Percentiles rank a stretch among this genome's conserved stretches.
These are phyloP conservation scores for Gallirallus australis DNA, from an alignment of 2,797 vertebrate species.

Conservation along the genomic window DNA sequence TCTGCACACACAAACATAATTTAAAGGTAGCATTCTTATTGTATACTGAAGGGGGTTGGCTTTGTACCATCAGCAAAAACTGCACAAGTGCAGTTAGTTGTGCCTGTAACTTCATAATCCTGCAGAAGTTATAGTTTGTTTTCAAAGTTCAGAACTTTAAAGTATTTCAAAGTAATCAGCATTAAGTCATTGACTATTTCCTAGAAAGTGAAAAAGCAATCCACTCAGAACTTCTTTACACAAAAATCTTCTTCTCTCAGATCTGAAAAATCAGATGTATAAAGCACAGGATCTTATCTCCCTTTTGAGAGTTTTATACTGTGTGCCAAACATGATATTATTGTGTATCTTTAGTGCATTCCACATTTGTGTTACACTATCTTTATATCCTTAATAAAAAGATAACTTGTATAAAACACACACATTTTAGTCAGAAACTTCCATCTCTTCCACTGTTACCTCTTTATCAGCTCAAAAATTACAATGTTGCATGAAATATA, in stretches of 20 bases:
- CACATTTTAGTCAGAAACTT: neutral
- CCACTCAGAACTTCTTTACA: neutral
- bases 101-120: neutral
- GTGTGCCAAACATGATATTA: neutral
- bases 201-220: neutral
- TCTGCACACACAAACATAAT: neutral
- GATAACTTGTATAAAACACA: neutral
- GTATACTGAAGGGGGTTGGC: neutral
- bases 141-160: neutral
- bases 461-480: neutral
- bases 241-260: neutral
- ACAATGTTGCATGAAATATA: neutral
- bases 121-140: neutral
- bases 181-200: neutral
- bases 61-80: neutral
- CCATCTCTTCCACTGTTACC: neutral
- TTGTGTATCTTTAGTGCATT: neutral
- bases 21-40: neutral
- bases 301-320: neutral
- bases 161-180: neutral
- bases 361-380: neutral
- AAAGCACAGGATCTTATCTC: neutral
- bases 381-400: neutral
- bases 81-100: neutral
- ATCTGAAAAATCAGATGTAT: neutral